Base-by-base conservation (phyloP, 2,888 invertebrate species). In the Pristionchus mayeri region DNA sequence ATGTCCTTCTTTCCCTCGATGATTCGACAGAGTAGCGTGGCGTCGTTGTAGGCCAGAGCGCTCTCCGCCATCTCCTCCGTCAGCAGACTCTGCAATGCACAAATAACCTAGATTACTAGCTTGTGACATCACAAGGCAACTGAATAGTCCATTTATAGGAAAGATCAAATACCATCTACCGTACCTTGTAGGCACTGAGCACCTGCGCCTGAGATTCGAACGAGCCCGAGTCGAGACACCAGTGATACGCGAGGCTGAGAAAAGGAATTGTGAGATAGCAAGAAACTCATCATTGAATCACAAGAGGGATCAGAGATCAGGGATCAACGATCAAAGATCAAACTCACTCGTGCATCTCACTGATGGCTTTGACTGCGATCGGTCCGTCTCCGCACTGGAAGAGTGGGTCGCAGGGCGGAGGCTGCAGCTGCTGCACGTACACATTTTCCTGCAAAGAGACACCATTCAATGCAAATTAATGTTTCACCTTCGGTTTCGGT, bases 1-100 rank as follows among this genome's bases (percentile, higher is more conserved):
- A 30, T 27, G 30, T 82, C 48, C 44, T 27, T 63, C 81, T 48
- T 48, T 44, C 81, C 81, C 81, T 82, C 81, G 44, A 82, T 13
- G 21, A 82, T 50, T 27, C 81, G 27, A 21, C 81, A 63, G 34
- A 82, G 63, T 11, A 57, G n/a, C 7, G 57, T 57, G 54, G 80
- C 80, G 18, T 80, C 80, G 37, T 80, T 80, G 24, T 57, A 57
- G 18, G 80, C 54, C 21, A 80, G 37, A n/a, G 80, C 54, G 24
- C 80, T 44, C 57, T 80, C 80, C 24, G 57, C 21, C 34, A 80
- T 37, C 37, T 80, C 80, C 57, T 80, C 80, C 4, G 34, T 40
- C 27, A 57, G 34, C 37, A 80, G 80, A 21, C 80, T 54, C 80
- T 80, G 54, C n/a, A 80, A 78, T 30, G 30, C 48, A 18, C 34